A percentile compares a stretch with the other conserved stretches of the same genome.
phyloP scores from a whole-genome alignment of 1,140 invertebrate genomes.

The Drosophila asahinai region DNA sequence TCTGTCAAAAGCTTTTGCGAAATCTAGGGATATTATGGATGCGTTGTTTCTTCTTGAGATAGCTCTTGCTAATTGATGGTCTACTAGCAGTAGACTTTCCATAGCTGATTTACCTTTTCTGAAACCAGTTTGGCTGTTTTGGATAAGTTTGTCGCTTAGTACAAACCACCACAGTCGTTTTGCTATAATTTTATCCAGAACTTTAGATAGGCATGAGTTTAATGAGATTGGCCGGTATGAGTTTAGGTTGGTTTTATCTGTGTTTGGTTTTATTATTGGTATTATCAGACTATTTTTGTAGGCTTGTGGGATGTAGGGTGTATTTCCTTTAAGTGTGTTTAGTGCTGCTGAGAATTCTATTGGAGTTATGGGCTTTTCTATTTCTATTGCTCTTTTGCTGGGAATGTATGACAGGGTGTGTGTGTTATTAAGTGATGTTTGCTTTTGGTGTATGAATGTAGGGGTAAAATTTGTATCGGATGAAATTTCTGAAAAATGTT shows the following conservation, averaged over 20 bases:
- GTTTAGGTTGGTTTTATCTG: constrained; percentile 20
- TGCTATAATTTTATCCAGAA: constrained; percentile 38
- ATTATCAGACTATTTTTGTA: constrained; percentile 37
- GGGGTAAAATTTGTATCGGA: too few relatives aligned
- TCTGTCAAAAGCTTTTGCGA: constrained; percentile 6
- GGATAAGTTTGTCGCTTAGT: too few relatives aligned
- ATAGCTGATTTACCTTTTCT: too few relatives aligned
- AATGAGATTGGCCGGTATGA: constrained; percentile 30
- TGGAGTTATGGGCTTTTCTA: constrained; percentile 28
- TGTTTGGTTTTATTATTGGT: constrained; percentile 28
- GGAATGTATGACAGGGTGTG: constrained; percentile 3
- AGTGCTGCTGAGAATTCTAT: constrained; percentile 15
- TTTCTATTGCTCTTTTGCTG: constrained; percentile 38
- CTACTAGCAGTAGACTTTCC: too few relatives aligned
- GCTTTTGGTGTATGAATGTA: too few relatives aligned
- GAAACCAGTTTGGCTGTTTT: too few relatives aligned
- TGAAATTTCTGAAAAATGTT: too few relatives aligned
- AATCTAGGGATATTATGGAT: neutral
- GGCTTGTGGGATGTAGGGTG: constrained; percentile 27
- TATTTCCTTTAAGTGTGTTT: constrained; percentile 14
- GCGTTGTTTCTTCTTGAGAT: constrained; percentile 5
- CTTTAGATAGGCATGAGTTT: constrained; percentile 26
- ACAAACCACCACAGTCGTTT: constrained; percentile 9
- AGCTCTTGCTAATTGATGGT: neutral
- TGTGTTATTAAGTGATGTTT: neutral